Evolutionary conservation across 2,888 invertebrate genomes (phyloP).

Genomic region (Drosophila prostipennis): DNA sequence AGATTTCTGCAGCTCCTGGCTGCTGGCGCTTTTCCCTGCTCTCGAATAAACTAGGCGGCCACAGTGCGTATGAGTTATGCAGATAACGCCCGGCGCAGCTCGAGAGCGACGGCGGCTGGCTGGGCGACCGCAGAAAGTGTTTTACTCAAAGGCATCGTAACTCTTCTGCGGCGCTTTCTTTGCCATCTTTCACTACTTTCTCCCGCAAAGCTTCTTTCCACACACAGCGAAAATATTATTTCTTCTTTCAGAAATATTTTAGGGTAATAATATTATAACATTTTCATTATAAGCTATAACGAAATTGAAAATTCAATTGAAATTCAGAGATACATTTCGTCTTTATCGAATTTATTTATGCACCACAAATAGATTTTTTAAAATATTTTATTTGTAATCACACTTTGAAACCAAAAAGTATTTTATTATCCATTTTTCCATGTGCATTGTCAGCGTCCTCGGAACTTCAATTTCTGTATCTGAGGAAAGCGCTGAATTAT

Average conservation of each 20-base stretch:
- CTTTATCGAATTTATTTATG: no score
- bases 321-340: no score
- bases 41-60: slow-evolving; percentile 49
- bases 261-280: no score
- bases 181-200: slow-evolving; percentile 6
- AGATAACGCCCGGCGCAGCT: slow-evolving; percentile 52
- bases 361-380: no score
- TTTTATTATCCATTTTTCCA: not conserved
- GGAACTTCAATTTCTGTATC: slow-evolving; percentile 35
- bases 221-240: slow-evolving; percentile 13
- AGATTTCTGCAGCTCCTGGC: slow-evolving; percentile 46
- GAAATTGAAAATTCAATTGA: no score
- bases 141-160: slow-evolving; percentile 63
- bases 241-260: not conserved
- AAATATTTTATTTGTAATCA: no score
- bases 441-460: slow-evolving; percentile 1
- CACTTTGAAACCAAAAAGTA: not conserved
- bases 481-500: slow-evolving; percentile 33
- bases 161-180: slow-evolving; percentile 32
- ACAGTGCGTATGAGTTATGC: slow-evolving; percentile 72
- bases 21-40: slow-evolving; percentile 35
- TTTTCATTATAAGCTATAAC: no score
- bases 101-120: slow-evolving; percentile 33
- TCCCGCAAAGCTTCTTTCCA: slow-evolving; percentile 1
- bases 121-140: slow-evolving; percentile 49